Evolutionary conservation across 1,140 invertebrate species (phyloP), one percentile per base, ranked within the genome.

Genomic region (Neodiprion virginianus): DNA sequence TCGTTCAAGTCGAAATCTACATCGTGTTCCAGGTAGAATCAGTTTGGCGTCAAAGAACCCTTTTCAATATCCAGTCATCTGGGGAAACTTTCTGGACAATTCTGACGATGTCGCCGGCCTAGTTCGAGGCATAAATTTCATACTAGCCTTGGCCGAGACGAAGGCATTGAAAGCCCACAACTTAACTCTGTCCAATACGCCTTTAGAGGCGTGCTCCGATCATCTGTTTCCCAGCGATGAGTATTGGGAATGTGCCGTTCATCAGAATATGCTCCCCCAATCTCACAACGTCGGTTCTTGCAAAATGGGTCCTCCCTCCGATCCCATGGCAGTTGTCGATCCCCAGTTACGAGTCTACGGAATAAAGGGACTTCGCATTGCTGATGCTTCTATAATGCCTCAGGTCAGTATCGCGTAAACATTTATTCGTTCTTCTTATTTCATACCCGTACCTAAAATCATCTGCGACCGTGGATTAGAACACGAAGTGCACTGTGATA

Each of bases 261-360:
- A 82, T 68, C 83, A 84, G 14, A 61, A 89, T 28, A 87, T 88
- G 1, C 82, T 86, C 14, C 89, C 90, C 0, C 85, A 91, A 67
- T 91, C 90, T 77, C 92, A 93, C 83, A 91, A 92, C 74, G 79
- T 81, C 0, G 91, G 91, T 0, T 90, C 90, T 1, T 91, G 90
- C 69, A 91, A 89, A 82, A 93, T 93, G 92, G 92, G 92, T 0
- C 76, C 80, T 0, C 23, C 10, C 10, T 28, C 76, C 0, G 89
- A 91, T 76, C 72, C 77, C 0, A 82, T 85, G 49, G 83, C 90
- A 0, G 90, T 91, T 28, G 87, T 91, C 48, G 90, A 92, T 80
- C 75, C 83, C 9, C 68, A 76, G 17, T 17, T 17, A 17, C 17
- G 17, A 17, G 17, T 17, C 17, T 17, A 17, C 17, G 17, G 17